These are phyloP conservation scores for Morinoia aosen DNA, from an alignment of 2,888 invertebrate species.

Conservation along the genomic window DNA sequence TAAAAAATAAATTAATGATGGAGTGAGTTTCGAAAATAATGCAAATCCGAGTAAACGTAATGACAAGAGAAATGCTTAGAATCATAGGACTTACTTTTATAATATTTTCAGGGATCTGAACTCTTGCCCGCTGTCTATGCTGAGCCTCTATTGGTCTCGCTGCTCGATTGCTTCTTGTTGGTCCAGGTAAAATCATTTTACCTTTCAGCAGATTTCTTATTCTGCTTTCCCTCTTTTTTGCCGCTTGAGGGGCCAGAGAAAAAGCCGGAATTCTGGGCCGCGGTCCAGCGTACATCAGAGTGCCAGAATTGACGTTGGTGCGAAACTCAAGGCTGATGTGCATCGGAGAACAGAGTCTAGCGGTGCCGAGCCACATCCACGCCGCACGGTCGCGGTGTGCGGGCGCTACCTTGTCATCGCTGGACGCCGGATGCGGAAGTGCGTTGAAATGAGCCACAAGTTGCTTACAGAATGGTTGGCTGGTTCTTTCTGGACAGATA, in stretches of 20 bases:
- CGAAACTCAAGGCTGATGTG: slow-evolving; percentile 96
- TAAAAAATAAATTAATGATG: too few relatives aligned
- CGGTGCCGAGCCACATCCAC: slow-evolving; percentile 94
- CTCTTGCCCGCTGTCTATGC: background rate
- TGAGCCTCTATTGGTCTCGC: background rate
- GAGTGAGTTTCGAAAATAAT: background rate
- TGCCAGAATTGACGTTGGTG: slow-evolving; percentile 89
- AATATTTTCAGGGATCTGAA: background rate
- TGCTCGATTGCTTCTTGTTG: background rate
- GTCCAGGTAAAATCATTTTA: background rate
- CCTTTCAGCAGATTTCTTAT: background rate
- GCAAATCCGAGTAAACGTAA: background rate
- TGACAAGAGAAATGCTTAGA: background rate
- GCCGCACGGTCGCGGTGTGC: background rate
- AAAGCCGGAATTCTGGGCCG: slow-evolving; percentile 72
- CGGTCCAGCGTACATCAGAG: slow-evolving; percentile 95
- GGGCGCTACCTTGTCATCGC: slow-evolving; percentile 71
- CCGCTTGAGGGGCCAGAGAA: slow-evolving; percentile 79
- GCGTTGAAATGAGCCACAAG: slow-evolving; percentile 46
- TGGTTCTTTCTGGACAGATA: slow-evolving; percentile 83
- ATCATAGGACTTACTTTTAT: background rate
- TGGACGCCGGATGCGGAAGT: background rate
- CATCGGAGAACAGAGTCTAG: slow-evolving; percentile 96
- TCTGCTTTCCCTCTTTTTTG: background rate
- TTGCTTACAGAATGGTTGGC: slow-evolving; percentile 84